Conservation (phyloP, 2,888 invertebrate species). For the Dorcus hopei region DNA sequence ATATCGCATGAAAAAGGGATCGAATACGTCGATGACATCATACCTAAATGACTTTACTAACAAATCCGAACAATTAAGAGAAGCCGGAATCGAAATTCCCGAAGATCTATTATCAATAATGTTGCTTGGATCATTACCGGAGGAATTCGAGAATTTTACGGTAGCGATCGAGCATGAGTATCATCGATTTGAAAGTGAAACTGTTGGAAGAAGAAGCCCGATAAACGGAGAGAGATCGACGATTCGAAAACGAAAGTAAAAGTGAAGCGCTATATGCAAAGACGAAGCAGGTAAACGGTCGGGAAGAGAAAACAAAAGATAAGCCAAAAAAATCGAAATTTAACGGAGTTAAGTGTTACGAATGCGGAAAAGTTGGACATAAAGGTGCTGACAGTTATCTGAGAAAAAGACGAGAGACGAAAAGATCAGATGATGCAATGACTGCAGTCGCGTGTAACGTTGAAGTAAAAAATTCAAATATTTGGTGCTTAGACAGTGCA, state of each 20-base stretch:
- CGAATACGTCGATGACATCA: constrained; percentile 15
- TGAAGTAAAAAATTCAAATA: too few species aligned
- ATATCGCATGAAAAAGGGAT: constrained; percentile 20
- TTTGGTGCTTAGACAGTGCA: too few species aligned
- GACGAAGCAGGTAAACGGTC: too few species aligned
- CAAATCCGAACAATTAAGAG: constrained; percentile 23
- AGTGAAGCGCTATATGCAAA: too few species aligned
- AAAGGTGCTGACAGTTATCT: constrained; percentile 8
- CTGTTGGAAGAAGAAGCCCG: constrained; percentile 4
- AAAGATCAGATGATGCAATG: too few species aligned
- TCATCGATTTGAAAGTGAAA: constrained; percentile 15
- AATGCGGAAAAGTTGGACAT: constrained; percentile 18
- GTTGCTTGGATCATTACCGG: constrained; percentile 22
- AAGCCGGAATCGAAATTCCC: constrained; percentile 25
- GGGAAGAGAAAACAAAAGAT: too few species aligned
- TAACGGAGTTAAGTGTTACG: constrained; percentile 13
- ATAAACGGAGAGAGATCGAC: too few species aligned
- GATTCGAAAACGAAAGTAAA: too few species aligned
- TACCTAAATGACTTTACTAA: constrained; percentile 18
- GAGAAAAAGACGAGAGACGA: background rate
- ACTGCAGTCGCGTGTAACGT: too few species aligned
- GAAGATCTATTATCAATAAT: constrained; percentile 26
- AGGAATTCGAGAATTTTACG: constrained; percentile 21
- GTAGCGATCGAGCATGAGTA: constrained; percentile 13
- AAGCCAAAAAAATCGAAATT: constrained; percentile 9